Evolutionary conservation across 2,113 vertebrate species (phyloP), one percentile per base, ranked within the genome.

Genomic region (Ciconia boyciana): DNA sequence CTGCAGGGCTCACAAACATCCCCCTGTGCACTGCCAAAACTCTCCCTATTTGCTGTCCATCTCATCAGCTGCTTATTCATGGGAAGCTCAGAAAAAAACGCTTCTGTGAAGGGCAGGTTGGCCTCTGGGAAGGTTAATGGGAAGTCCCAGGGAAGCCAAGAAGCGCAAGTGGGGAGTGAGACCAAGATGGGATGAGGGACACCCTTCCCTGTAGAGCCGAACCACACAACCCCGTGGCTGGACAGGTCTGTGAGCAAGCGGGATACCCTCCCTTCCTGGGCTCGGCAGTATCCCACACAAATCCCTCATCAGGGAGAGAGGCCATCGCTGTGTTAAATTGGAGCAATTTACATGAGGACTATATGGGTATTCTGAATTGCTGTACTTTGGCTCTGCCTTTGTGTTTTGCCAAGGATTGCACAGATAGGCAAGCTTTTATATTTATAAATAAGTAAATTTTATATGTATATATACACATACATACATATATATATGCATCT

Each of bases 201-300:
- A 68, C 11, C 15, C 41, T 32, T 80, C 24, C 39, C 76, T 75
- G 32, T 22, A 60, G 34, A 68, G 14, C 51, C 29, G 19, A 66
- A 12, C 28, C 3, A 1, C 71, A 49, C 0, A 0, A 44, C 1
- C 1, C 11, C 25, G 24, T 7, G 13, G 25, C 21, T 77, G 46
- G 43, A 75, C 69, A 41, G 54, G 16, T 20, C 21, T 3, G 3
- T 20, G 24, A 86, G 66, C 20, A 83, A 64, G 55, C 1, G 1
- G 58, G 29, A 74, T 9, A 31, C 6, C 8, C 16, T 65, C 29
- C 22, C 7, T n/a, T 83, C 28, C 29, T 15, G 21, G 13, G n/a
- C 29, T 71, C 29, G 65, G 54, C 2, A 2, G 34, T 10, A 72
- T 32, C 22, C 20, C 58, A 44, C 18, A 3, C 46, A 80, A 84